A percentile compares a stretch with the other conserved stretches of the same genome.
Evolutionary conservation across 2,797 vertebrate species (phyloP).

Genomic region (Gymnoscopelus microlampas): DNA sequence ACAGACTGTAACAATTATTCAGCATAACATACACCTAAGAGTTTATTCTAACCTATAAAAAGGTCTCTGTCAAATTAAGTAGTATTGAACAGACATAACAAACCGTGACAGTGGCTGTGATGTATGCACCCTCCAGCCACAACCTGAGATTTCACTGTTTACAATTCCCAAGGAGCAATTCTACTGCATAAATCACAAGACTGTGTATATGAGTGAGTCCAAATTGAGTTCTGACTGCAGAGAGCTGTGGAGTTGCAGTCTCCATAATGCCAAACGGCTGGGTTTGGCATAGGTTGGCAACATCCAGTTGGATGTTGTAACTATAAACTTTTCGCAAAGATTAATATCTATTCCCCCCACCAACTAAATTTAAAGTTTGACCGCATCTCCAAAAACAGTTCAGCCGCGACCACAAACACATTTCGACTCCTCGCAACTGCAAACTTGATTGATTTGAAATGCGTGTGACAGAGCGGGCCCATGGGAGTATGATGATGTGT

Average conservation of each 20-base stretch:
- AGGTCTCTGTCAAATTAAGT: slow-evolving; percentile 63
- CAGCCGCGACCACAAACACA: slow-evolving; percentile 19
- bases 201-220: slow-evolving; percentile 59
- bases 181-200: slow-evolving; percentile 66
- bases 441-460: slow-evolving; percentile 22
- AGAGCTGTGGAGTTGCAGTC: slow-evolving; percentile 25
- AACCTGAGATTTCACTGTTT: slow-evolving; percentile 68
- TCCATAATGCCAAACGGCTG: slow-evolving; percentile 31
- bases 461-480: neutral
- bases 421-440: slow-evolving; percentile 14
- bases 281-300: slow-evolving; percentile 30
- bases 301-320: slow-evolving; percentile 34
- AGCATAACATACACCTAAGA: slow-evolving; percentile 45
- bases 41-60: slow-evolving; percentile 63
- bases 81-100: slow-evolving; percentile 62
- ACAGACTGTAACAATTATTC: slow-evolving; percentile 39
- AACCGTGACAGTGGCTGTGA: slow-evolving; percentile 63
- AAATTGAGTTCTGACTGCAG: slow-evolving; percentile 29
- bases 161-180: slow-evolving; percentile 60
- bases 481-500: neutral
- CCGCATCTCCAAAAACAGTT: slow-evolving; percentile 19
- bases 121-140: slow-evolving; percentile 59
- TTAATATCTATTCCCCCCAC: slow-evolving; percentile 16
- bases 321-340: slow-evolving; percentile 29
- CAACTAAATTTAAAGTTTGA: slow-evolving; percentile 22